Evolutionary conservation across 2,888 invertebrate genomes (phyloP), one percentile per base, ranked within the genome.

Genomic region (Hedya salicella): DNA sequence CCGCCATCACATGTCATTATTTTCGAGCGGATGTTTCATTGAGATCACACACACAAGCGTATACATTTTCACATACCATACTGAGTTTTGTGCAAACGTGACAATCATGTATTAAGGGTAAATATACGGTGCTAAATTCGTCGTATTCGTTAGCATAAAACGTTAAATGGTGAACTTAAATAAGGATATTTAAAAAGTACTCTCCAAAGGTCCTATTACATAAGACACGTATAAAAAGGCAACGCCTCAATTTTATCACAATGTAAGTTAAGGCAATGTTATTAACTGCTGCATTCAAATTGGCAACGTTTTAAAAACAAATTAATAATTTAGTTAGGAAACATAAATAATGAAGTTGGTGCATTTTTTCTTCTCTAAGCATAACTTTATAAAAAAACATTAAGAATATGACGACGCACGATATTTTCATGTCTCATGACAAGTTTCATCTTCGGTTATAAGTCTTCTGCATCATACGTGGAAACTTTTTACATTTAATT

Each of bases 31-130:
- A 67, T 52, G 62, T 36, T 54, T 50, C 53, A 67, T 56, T 62
- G 61, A 62, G 62, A 67, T 66, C 66, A 66, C 53, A 60, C 66
- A 64, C 19, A 30, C 17, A 39, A 60, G 32, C 42, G 62, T 50
- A 49, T 44, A 40, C n/a, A n/a, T n/a, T 42, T 39, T 62, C 25
- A 49, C 56, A 57, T 54, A 53, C 5, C 11, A 39, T 53, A 17
- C n/a, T 48, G 48, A 49, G 56, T 44, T 59, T 44, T 44, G 57
- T 64, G 57, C 50, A 50, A 42, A 17, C 16, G 57, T 59, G 25
- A 63, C 63, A 50, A 32, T 40, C 16, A 42, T 13, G 32, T 48
- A 30, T 36, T 21, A 50, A 52, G 57, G n/a, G 13, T 42, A 46
- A 63, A 13, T n/a, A 62, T 25, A 39, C 62, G 2, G 21, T 57